These are phyloP conservation scores for Oedothorax gibbosus DNA, from an alignment of 1,140 invertebrate genomes.

Conservation along the genomic window DNA sequence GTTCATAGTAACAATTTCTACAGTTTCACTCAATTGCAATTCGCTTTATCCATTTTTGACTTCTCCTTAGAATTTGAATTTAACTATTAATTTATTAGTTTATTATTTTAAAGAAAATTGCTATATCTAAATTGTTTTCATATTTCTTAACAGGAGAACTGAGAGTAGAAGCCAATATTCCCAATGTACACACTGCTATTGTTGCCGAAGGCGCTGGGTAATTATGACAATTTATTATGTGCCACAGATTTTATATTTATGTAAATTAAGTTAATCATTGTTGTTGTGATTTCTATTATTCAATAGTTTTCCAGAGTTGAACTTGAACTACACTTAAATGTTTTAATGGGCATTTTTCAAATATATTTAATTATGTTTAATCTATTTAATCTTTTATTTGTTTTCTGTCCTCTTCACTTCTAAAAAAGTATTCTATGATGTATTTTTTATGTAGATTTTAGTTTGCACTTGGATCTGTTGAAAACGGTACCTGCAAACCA, in stretches of 20 bases:
- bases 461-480: too few relatives aligned
- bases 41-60: too few relatives aligned
- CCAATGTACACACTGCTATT: constrained; percentile 20
- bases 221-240: not conserved
- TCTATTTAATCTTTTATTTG: too few relatives aligned
- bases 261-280: not conserved
- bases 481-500: too few relatives aligned
- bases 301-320: not conserved
- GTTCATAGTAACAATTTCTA: too few relatives aligned
- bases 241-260: not conserved
- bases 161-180: constrained; percentile 19
- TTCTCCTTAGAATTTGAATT: too few relatives aligned
- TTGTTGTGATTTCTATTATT: not conserved
- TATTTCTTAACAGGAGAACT: constrained; percentile 40
- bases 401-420: not conserved
- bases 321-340: too few relatives aligned
- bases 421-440: too few relatives aligned
- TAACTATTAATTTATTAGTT: not conserved
- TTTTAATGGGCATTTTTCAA: too few relatives aligned
- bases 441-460: too few relatives aligned
- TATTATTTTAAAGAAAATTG: not conserved
- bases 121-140: not conserved
- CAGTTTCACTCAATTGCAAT: too few relatives aligned
- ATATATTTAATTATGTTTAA: too few relatives aligned
- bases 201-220: constrained; percentile 55